Conservation (phyloP, 2,888 invertebrate genomes). For the Pristionchus fissidentatus region DNA sequence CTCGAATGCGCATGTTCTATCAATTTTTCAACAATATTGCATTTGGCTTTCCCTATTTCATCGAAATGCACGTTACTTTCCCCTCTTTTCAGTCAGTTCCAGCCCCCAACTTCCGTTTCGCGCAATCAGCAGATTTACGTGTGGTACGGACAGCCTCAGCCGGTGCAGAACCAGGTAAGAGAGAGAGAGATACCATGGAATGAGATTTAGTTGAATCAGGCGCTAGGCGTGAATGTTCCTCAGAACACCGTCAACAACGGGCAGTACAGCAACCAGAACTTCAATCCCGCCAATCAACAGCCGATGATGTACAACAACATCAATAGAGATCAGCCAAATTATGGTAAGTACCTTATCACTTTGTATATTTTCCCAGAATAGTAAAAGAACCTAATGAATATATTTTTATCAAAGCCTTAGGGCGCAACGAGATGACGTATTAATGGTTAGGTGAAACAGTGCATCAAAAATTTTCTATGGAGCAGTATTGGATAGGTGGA, state of each 20-base stretch:
- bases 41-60: background rate
- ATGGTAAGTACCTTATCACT: background rate
- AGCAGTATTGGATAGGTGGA: too few relatives aligned
- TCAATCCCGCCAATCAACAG: background rate
- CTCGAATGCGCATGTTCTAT: background rate
- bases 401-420: too few relatives aligned
- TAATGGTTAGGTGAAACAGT: too few relatives aligned
- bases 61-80: background rate
- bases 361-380: too few relatives aligned
- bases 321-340: conserved; percentile 36
- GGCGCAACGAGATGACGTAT: too few relatives aligned
- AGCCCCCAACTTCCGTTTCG: conserved; percentile 14
- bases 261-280: background rate
- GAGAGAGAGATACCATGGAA: background rate
- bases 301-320: conserved; percentile 40
- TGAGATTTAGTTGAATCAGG: conserved; percentile 29
- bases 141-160: conserved; percentile 31
- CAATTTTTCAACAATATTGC: background rate
- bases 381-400: too few relatives aligned
- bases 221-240: conserved; percentile 10
- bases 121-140: conserved; percentile 44
- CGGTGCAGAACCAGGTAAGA: conserved; percentile 14
- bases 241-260: background rate
- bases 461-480: too few relatives aligned
- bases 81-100: conserved; percentile 31